Conservation (phyloP, 2,888 invertebrate genomes). For the Invenusta paracnida region DNA sequence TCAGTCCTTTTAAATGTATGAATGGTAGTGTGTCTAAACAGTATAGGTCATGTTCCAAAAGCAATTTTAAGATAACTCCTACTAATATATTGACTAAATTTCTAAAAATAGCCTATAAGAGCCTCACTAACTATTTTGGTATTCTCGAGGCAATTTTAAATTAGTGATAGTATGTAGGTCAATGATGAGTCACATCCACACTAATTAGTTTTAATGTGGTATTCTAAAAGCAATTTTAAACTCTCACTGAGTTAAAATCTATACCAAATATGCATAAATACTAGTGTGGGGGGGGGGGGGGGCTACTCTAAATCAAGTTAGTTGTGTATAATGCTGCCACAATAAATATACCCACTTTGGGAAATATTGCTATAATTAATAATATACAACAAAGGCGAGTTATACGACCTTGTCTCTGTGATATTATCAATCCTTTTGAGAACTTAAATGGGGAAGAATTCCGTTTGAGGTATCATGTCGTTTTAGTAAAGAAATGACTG, state of each 20-base stretch:
- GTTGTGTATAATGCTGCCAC: neutral
- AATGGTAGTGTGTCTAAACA: no score
- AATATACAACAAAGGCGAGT: neutral
- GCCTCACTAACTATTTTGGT: neutral
- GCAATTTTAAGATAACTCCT: no score
- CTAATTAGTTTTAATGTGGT: neutral
- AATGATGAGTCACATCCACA: neutral
- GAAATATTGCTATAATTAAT: neutral
- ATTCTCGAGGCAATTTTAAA: neutral
- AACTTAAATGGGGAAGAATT: neutral
- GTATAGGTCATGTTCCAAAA: no score
- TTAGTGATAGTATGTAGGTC: neutral
- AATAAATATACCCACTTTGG: neutral
- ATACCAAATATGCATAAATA: neutral
- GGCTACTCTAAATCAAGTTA: neutral
- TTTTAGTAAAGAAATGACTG: neutral
- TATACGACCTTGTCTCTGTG: neutral
- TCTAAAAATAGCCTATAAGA: neutral
- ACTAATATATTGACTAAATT: neutral
- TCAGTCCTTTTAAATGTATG: no score
- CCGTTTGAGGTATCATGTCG: neutral
- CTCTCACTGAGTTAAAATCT: neutral
- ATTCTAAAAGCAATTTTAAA: neutral
- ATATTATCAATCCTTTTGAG: neutral
- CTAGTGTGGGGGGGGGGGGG: neutral